Evolutionary conservation across 2,797 vertebrate genomes (phyloP), one percentile per base, ranked within the genome.

Genomic region (Synaphobranchus kaupii): DNA sequence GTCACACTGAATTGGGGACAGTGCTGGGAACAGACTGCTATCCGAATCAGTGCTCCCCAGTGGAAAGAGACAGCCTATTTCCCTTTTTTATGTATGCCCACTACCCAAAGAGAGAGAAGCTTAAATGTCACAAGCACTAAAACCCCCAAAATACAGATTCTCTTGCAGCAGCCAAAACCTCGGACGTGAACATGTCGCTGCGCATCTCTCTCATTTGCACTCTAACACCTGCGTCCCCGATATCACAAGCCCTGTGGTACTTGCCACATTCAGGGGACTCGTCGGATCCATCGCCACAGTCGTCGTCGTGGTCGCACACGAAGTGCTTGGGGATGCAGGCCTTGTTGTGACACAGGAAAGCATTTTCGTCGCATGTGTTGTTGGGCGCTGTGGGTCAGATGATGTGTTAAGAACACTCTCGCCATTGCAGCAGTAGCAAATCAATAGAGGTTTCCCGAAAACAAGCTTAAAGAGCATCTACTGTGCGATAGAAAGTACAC

Each of bases 251-350:
- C 17, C 9, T 1, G 81, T 22, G 52, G 71, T 89, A 97, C 97
- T 97, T 94, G 95, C 99, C 98, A 94, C 99, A 99, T 95, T 98
- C 97, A 63, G 96, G 90, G 2, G 97, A 97, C 94, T 99, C 99
- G 93, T 99, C 99, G 1, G 98, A 99, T 85, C 97, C 97, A 87
- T 99, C 99, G 78, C 97, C 98, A 85, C 99, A 99, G 94, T 99
- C 99, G 1, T 99, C 96, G 81, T 99, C 99, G 20, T 97, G 97
- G 92, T 99, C 99, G 85, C 99, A 99, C 15, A 99, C 96, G 84
- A 98, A 99, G 44, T 96, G 95, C 87, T 97, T 97, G 85, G 98
- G 97, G 93, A 99, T 96, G 94, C 99, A 99, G 3, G 96, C 96
- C 93, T 97, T 97, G 95, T 99, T 99, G 88, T 15, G 96, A 94